Base-by-base conservation (phyloP, 2,113 vertebrate species). In the Pyxicephalus adspersus region DNA sequence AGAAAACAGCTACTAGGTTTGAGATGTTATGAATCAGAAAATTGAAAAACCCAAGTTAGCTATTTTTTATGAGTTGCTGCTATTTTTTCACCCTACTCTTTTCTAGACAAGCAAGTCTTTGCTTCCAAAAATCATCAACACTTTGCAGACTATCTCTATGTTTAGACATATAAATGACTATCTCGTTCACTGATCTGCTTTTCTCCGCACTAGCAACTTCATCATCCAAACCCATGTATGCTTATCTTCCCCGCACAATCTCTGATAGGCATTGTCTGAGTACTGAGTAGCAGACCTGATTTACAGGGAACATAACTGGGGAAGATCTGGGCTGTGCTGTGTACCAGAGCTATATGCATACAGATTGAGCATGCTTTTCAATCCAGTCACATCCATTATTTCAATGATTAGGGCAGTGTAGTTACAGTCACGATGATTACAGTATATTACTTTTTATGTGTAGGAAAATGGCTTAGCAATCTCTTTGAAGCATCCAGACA, bases 401-500 rank as follows among this genome's bases (percentile, higher is more conserved):
- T 76, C 34, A 76, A 76, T 61, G 55, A 73, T 76, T 31, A 50
- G 55, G 55, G 73, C 73, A 76, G 73, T 76, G 58, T 63, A 60
- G n/a, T 45, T 76, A 64, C 73, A 63, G 57, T 75, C 29, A 8
- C 51, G 57, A 34, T 76, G 73, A 63, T 76, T 64, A 76, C 73
- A 60, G 57, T 31, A 5, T 58, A 60, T 76, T 63, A 63, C 73
- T 76, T 64, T 75, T 76, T 61, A 76, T 64, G 57, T 64, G 58
- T 25, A 76, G 34, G 18, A 38, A 76, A 63, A 76, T 76, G 73
- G 73, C 57, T 50, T 64, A 20, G 58, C 58, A 76, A 76, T 76
- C 73, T 50, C 73, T 76, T 76, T 76, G 73, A 64, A 64, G 73
- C 73, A 76, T 64, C 73, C 73, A 61, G 58, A 22, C 73, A 64